Conservation (phyloP, 2,113 vertebrate genomes). For the Notarius lentiginosus region DNA sequence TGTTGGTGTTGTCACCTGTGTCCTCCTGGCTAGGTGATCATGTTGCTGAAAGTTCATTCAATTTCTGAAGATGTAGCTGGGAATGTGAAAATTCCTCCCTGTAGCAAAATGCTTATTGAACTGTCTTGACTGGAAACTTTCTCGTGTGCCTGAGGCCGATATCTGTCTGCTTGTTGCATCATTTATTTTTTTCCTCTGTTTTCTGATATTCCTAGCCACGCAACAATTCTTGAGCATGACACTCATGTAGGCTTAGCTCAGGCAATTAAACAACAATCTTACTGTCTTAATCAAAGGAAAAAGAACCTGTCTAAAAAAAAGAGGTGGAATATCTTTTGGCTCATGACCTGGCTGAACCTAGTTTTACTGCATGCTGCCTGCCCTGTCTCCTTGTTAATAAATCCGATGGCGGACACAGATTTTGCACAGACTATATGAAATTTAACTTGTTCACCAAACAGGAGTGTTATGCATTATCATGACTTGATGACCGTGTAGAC, state of each 20-base stretch:
- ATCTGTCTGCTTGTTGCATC: neutral
- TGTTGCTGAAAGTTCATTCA: neutral
- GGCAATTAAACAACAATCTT: neutral
- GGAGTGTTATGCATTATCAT: neutral
- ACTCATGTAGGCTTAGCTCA: slow-evolving; percentile 6
- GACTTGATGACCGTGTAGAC: slow-evolving; percentile 3
- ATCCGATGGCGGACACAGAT: neutral
- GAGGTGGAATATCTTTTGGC: neutral
- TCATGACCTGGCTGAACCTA: neutral
- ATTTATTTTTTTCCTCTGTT: slow-evolving; percentile 11
- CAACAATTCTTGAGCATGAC: neutral
- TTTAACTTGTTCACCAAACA: neutral
- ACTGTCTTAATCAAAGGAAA: neutral
- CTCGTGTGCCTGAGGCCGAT: neutral
- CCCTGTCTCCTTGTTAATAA: neutral
- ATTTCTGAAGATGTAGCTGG: neutral
- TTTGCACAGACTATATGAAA: neutral
- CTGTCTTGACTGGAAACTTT: neutral
- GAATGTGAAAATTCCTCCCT: neutral
- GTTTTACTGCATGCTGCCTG: slow-evolving; percentile 12
- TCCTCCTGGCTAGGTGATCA: neutral
- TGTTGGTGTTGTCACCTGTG: neutral
- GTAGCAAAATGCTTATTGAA: neutral
- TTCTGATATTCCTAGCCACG: neutral
- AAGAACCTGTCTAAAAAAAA: neutral